Percentiles rank a stretch among this genome's conserved stretches.
Conservation (phyloP, 2,888 invertebrate species). For the Drosophila incognita region DNA sequence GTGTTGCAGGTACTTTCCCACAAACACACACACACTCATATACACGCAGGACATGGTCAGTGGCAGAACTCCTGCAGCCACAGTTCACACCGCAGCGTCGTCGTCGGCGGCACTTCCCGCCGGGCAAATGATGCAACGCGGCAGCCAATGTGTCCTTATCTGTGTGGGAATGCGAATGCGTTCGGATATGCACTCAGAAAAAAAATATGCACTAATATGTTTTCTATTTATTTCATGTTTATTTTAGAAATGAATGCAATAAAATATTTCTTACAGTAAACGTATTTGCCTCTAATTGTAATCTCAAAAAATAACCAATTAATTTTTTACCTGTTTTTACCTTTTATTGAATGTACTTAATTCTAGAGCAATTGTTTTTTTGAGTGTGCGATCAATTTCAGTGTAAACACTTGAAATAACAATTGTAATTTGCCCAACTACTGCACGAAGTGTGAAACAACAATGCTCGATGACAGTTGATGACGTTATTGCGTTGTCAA, state of each 20-base stretch:
- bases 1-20: constrained; percentile 34
- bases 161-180: constrained; percentile 17
- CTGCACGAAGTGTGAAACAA: constrained; percentile 68
- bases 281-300: neutral
- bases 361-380: neutral
- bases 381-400: constrained; percentile 57
- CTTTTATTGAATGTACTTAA: neutral
- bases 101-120: constrained; percentile 27
- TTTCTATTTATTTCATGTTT: neutral
- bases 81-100: constrained; percentile 45
- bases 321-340: neutral
- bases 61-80: constrained; percentile 42
- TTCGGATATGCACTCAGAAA: constrained; percentile 16
- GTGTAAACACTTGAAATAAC: constrained; percentile 70
- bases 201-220: neutral
- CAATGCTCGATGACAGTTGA: constrained; percentile 62
- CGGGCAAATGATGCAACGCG: constrained; percentile 34
- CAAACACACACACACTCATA: constrained; percentile 17
- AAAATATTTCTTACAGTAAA: neutral
- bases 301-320: neutral
- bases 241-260: neutral
- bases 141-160: constrained; percentile 15
- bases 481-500: constrained; percentile 70
- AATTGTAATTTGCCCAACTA: constrained; percentile 73
- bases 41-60: constrained; percentile 8